Conservation (phyloP, 2,888 invertebrate species). For the Beris chalybata region DNA sequence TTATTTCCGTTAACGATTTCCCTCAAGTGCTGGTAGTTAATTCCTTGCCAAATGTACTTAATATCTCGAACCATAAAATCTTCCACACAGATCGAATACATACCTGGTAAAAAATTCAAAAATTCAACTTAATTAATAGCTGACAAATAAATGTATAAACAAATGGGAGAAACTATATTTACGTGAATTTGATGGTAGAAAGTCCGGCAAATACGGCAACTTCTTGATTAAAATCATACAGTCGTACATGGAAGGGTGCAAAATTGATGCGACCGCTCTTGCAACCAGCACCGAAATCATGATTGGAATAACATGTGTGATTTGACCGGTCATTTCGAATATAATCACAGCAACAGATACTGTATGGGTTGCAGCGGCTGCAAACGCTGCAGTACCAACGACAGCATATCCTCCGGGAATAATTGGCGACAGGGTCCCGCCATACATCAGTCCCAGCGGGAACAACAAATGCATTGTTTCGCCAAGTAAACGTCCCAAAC, state of each 20-base stretch:
- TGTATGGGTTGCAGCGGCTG: conserved; percentile 96
- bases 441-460: conserved; percentile 87
- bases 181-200: conserved; percentile 85
- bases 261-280: conserved; percentile 90
- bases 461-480: conserved; percentile 94
- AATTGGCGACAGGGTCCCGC: conserved; percentile 82
- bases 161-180: conserved; percentile 45
- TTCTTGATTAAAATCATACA: conserved; percentile 97
- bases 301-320: conserved; percentile 93
- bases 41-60: conserved; percentile 86
- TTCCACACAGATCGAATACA: conserved; percentile 95
- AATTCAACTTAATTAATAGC: conserved; percentile 43
- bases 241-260: conserved; percentile 97
- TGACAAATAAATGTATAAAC: too few relatives aligned
- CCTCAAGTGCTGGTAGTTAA: conserved; percentile 87
- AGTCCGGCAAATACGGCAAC: conserved; percentile 93
- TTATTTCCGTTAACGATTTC: conserved; percentile 73
- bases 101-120: conserved; percentile 62
- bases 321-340: conserved; percentile 98
- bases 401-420: conserved; percentile 95
- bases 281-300: conserved; percentile 96
- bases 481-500: conserved; percentile 87
- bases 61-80: conserved; percentile 95
- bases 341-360: conserved; percentile 97
- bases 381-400: conserved; percentile 93